Conservation (phyloP, 2,797 vertebrate species). For the Tragelaphus oryx region DNA sequence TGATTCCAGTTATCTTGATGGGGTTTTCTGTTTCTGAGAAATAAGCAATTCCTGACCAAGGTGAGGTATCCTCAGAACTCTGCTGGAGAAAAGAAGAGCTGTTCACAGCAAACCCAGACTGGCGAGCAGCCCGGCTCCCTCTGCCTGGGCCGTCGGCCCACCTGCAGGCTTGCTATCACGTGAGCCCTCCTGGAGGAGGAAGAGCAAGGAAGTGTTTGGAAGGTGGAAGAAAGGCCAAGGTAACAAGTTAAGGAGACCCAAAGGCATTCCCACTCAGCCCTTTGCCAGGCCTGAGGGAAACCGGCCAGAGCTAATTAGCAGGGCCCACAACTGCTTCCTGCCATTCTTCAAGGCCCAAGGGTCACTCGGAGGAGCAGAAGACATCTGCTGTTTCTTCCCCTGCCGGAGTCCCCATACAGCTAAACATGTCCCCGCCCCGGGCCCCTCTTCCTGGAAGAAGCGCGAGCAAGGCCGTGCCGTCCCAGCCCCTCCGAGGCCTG, state of each 20-base stretch:
- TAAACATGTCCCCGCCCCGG: not conserved
- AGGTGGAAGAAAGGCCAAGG: not conserved
- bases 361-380: constrained; percentile 45
- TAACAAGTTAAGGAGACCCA: not conserved
- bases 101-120: not conserved
- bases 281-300: not conserved
- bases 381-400: constrained; percentile 41
- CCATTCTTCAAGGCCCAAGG: constrained; percentile 49
- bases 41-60: not conserved
- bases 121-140: not conserved
- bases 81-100: not conserved
- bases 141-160: not conserved
- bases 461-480: not conserved
- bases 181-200: not conserved
- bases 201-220: constrained; percentile 29
- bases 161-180: not conserved
- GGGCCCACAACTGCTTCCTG: constrained; percentile 45
- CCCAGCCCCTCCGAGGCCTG: fast-evolving
- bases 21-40: not conserved
- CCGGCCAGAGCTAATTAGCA: constrained; percentile 26
- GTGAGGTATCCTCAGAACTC: not conserved
- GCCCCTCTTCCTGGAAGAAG: not conserved
- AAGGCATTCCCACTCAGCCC: not conserved
- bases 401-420: not conserved
- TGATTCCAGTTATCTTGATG: not conserved